Base-by-base conservation (phyloP, 2,113 vertebrate species). In the Dromiciops gliroides region DNA sequence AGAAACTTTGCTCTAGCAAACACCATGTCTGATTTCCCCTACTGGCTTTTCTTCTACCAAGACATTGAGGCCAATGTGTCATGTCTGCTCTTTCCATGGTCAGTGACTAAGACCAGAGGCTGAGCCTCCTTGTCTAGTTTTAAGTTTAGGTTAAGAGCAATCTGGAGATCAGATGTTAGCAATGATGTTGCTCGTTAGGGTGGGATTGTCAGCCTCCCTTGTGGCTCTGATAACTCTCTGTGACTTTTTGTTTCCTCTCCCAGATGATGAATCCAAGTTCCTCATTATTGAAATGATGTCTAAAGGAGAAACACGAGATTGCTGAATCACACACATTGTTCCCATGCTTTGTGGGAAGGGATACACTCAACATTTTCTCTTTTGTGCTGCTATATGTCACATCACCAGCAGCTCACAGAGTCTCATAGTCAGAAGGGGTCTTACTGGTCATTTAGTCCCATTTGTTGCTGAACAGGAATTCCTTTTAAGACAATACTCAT, bases 241-340 rank as follows among this genome's bases (percentile, higher is more conserved):
- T 75, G 56, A 90, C 37, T 89, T 67, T 44, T 67, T 60, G n/a
- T 94, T 96, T 95, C 92, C 50, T 92, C 16, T 95, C 90, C 67
- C 75, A n/a, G 93, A 91, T 31, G 48, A 53, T 4, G 90, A 75
- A 89, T 92, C 52, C 50, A 53, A 91, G 50, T 94, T 95, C 44
- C 93, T 94, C 93, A 52, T 56, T 37, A 10, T 96, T 89, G 53
- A 48, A 95, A 51, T 49, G 75, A 19, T 48, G 14, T 95, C 50
- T 94, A 93, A 95, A 89, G 89, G 89, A 51, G 25, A 94, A 19
- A 44, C 50, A 28, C 37, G 75, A 92, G 95, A 51, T 50, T 89
- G 51, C 92, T 93, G 96, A 97, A 44, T 96, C 96, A 92, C 50
- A 83, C n/a, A 44, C 25, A 92, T 6, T 31, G 48, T 8, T 4